Evolutionary conservation across 2,888 invertebrate genomes (phyloP).

Genomic region (Seladonia tumulorum): DNA sequence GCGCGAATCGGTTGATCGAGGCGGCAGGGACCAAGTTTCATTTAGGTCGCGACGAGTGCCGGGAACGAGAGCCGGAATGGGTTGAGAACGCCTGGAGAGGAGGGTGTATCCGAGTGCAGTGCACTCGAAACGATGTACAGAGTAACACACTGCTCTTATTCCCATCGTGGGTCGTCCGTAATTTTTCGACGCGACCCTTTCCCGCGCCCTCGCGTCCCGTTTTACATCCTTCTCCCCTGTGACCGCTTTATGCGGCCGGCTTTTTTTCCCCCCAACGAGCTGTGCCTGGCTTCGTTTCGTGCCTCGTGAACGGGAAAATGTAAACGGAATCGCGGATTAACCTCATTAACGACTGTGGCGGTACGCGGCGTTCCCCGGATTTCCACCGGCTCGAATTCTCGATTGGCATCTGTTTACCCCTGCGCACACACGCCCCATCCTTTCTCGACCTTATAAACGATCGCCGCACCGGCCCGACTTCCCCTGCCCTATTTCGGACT

Average conservation of each 20-base stretch:
- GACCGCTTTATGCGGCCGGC: slow-evolving; percentile 43
- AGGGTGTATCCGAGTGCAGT: slow-evolving; percentile 69
- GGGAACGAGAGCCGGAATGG: slow-evolving; percentile 53
- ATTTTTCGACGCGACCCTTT: slow-evolving; percentile 50
- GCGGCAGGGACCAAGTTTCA: slow-evolving; percentile 67
- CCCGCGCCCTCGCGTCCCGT: slow-evolving; percentile 12
- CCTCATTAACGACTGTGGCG: slow-evolving; percentile 61
- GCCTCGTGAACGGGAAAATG: slow-evolving; percentile 64
- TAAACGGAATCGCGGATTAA: slow-evolving; percentile 67
- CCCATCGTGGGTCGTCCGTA: slow-evolving; percentile 57
- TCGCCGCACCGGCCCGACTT: slow-evolving; percentile 26
- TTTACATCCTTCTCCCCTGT: slow-evolving; percentile 9
- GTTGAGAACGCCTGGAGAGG: slow-evolving; percentile 63
- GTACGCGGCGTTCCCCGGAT: slow-evolving; percentile 46
- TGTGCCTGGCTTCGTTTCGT: slow-evolving; percentile 52
- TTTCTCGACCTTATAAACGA: slow-evolving; percentile 38
- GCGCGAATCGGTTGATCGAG: slow-evolving; percentile 60
- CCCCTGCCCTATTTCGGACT: slow-evolving; percentile 39
- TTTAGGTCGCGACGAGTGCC: slow-evolving; percentile 71
- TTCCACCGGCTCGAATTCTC: slow-evolving; percentile 55
- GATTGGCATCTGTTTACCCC: slow-evolving; percentile 45
- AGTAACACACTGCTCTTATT: slow-evolving; percentile 70
- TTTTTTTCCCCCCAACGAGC: slow-evolving; percentile 4
- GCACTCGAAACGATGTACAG: slow-evolving; percentile 67
- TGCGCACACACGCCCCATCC: neutral